Percentiles rank a stretch among this genome's conserved stretches.
These are phyloP conservation scores for Cyclargus thomasi DNA, from an alignment of 1,140 invertebrate species.

Conservation along the genomic window DNA sequence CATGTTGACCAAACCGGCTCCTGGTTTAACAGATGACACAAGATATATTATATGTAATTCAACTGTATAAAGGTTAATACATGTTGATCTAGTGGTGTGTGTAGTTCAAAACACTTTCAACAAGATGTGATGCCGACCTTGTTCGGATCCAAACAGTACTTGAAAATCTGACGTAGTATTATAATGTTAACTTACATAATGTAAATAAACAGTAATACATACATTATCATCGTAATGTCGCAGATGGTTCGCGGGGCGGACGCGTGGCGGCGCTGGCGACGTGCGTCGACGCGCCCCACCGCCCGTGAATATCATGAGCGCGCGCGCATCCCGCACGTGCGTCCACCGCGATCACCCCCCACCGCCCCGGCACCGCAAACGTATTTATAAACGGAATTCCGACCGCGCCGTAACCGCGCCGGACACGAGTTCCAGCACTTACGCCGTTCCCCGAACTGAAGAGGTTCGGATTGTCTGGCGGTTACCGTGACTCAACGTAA, in stretches of 20 bases:
- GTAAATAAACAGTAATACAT: slow-evolving; percentile 30
- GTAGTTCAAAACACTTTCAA: no score
- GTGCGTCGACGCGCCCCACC: slow-evolving; percentile 59
- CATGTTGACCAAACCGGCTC: no score
- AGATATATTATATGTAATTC: no score
- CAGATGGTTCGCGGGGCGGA: slow-evolving; percentile 49
- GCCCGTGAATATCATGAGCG: slow-evolving; percentile 65
- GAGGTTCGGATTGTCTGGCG: slow-evolving; percentile 55
- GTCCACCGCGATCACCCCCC: slow-evolving; percentile 26
- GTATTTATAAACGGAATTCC: slow-evolving; percentile 73
- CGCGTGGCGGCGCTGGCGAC: slow-evolving; percentile 43
- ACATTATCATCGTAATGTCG: slow-evolving; percentile 50
- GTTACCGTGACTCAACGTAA: slow-evolving; percentile 51
- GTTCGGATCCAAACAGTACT: no score
- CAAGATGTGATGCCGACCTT: no score
- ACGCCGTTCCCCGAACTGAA: slow-evolving; percentile 69
- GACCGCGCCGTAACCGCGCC: slow-evolving; percentile 54
- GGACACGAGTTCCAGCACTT: slow-evolving; percentile 73
- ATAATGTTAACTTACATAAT: no score
- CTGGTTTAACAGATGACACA: no score
- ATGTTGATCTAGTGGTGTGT: no score
- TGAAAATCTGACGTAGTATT: no score
- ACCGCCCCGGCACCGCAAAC: slow-evolving; percentile 30
- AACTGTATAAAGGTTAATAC: no score
- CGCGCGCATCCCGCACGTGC: slow-evolving; percentile 36